phyloP scores from a whole-genome alignment of 2,797 vertebrate species.

The Hoplostethus atlanticus region DNA sequence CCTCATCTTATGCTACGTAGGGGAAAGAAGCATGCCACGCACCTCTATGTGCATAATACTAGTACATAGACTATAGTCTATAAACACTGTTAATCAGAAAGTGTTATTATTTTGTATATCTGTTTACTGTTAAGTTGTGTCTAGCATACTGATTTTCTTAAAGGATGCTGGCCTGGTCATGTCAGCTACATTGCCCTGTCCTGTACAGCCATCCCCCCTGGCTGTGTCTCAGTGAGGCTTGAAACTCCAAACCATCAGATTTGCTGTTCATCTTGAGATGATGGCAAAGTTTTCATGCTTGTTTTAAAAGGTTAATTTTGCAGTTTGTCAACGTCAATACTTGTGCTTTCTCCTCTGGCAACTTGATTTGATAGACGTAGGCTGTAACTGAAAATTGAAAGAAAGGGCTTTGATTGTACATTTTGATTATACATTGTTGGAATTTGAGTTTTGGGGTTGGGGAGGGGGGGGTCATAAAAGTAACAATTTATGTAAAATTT shows the following conservation, averaged over 20 bases:
- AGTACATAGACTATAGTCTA: slow-evolving; percentile 63
- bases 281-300: slow-evolving; percentile 24
- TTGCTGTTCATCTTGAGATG: slow-evolving; percentile 10
- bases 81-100: slow-evolving; percentile 64
- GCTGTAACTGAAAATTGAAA: slow-evolving; percentile 51
- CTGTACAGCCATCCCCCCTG: slow-evolving; percentile 24
- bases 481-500: slow-evolving; percentile 84
- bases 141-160: slow-evolving; percentile 33
- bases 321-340: slow-evolving; percentile 23
- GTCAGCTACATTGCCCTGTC: slow-evolving; percentile 25
- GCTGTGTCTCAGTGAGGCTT: slow-evolving; percentile 27
- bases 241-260: slow-evolving; percentile 29
- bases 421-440: slow-evolving; percentile 42
- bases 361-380: slow-evolving; percentile 40
- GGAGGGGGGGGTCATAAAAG: slow-evolving; percentile 56
- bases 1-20: slow-evolving; percentile 59
- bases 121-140: slow-evolving; percentile 44
- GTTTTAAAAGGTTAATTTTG: slow-evolving; percentile 44
- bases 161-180: slow-evolving; percentile 17
- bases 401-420: slow-evolving; percentile 64
- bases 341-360: slow-evolving; percentile 50
- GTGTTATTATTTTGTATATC: slow-evolving; percentile 73
- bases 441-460: slow-evolving; percentile 22
- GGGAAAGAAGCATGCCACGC: slow-evolving; percentile 71
- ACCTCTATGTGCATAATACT: slow-evolving; percentile 65